Conservation (phyloP, 2,888 invertebrate species). For the Torymus auratus region DNA sequence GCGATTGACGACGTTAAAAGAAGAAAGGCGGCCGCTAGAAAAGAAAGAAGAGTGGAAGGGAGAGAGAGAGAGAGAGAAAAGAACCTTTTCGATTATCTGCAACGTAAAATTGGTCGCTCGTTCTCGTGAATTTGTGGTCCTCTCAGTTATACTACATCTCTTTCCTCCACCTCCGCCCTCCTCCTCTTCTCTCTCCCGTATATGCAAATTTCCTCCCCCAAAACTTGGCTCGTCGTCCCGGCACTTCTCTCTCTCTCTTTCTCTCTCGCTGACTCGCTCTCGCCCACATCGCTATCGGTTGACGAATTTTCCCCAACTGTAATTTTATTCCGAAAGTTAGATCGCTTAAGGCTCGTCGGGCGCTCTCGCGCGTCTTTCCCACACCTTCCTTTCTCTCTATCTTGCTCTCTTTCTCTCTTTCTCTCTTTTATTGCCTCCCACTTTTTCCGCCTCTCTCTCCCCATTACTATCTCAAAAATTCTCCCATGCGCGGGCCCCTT, state of each 20-base stretch:
- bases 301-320: constrained; percentile 69
- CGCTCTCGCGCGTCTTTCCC: constrained; percentile 46
- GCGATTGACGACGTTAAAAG: constrained; percentile 61
- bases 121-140: constrained; percentile 51
- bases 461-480: constrained; percentile 44
- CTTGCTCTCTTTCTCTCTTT: constrained; percentile 1
- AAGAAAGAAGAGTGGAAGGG: constrained; percentile 60
- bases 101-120: constrained; percentile 42
- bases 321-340: constrained; percentile 68
- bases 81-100: constrained; percentile 49
- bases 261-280: constrained; percentile 20
- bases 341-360: constrained; percentile 56
- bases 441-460: background rate
- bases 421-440: constrained; percentile 22
- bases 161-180: background rate
- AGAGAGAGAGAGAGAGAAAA: constrained; percentile 46
- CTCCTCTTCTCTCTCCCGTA: constrained; percentile 33
- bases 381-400: constrained; percentile 26
- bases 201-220: constrained; percentile 55
- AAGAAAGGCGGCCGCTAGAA: constrained; percentile 56
- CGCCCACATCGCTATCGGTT: constrained; percentile 64
- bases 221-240: constrained; percentile 50
- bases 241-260: constrained; percentile 34
- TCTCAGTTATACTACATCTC: constrained; percentile 57
- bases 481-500: constrained; percentile 26